phyloP scores from a whole-genome alignment of 2,797 vertebrate species.

The Glossophaga mutica region DNA sequence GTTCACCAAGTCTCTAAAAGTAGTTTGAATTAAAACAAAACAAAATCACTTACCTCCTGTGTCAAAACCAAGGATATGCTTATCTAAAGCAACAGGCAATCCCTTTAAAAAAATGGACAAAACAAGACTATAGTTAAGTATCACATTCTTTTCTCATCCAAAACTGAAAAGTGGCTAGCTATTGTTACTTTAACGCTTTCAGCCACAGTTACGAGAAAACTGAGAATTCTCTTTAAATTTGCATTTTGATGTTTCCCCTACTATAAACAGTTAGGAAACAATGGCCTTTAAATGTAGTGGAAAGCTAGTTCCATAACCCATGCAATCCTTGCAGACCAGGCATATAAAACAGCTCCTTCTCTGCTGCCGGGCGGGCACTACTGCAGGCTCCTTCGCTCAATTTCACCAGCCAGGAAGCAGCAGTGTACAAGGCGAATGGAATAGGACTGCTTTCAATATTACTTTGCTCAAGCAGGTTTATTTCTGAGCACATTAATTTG shows the following conservation, averaged over 20 bases:
- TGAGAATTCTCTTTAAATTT: background rate
- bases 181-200: background rate
- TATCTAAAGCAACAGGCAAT: conserved; percentile 93
- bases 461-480: background rate
- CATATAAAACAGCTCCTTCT: background rate
- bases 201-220: background rate
- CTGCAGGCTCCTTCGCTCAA: background rate
- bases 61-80: conserved; percentile 96
- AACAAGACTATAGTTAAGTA: background rate
- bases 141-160: background rate
- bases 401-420: background rate
- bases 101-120: conserved; percentile 83
- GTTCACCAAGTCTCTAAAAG: background rate
- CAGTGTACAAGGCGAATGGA: background rate
- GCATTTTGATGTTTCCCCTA: background rate
- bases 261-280: background rate
- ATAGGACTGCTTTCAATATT: background rate
- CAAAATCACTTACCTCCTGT: conserved; percentile 91
- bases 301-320: background rate
- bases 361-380: too few species aligned
- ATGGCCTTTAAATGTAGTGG: background rate
- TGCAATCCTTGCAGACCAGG: background rate
- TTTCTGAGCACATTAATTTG: background rate
- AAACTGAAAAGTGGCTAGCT: background rate
- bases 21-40: conserved; percentile 21